These are phyloP conservation scores for Hyalella azteca DNA, from an alignment of 2,888 invertebrate species.

Conservation along the genomic window DNA sequence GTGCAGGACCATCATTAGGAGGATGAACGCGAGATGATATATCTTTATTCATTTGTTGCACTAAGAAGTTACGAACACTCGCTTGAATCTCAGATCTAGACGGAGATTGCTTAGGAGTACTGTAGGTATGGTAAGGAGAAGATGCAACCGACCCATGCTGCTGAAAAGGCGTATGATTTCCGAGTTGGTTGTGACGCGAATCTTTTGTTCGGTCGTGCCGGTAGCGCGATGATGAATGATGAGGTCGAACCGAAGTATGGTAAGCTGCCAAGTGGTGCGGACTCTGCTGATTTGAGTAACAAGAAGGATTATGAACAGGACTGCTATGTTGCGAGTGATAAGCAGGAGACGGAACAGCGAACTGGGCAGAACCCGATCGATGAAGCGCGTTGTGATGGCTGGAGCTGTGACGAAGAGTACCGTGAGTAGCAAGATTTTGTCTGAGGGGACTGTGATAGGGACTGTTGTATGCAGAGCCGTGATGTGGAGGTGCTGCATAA, in stretches of 20 bases:
- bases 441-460: constrained; percentile 30
- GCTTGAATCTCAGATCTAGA: constrained; percentile 14
- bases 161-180: not conserved
- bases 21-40: constrained; percentile 4
- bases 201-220: not conserved
- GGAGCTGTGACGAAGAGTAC: constrained; percentile 30
- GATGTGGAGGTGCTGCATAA: constrained; percentile 16
- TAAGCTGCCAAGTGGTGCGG: constrained; percentile 6
- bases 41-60: constrained; percentile 29
- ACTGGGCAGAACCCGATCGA: constrained; percentile 34
- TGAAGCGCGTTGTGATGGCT: constrained; percentile 22
- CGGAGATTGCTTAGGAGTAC: not conserved
- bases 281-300: not conserved
- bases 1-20: not conserved
- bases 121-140: not conserved
- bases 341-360: not conserved
- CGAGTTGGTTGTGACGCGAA: not conserved
- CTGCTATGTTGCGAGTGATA: constrained; percentile 23
- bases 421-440: constrained; percentile 20
- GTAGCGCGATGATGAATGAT: constrained; percentile 4
- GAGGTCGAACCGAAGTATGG: constrained; percentile 20
- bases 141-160: not conserved
- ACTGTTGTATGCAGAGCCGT: constrained; percentile 15
- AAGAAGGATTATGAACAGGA: not conserved
- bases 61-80: constrained; percentile 21